Conservation (phyloP, 1,140 invertebrate species). For the Theocolax elegans region DNA sequence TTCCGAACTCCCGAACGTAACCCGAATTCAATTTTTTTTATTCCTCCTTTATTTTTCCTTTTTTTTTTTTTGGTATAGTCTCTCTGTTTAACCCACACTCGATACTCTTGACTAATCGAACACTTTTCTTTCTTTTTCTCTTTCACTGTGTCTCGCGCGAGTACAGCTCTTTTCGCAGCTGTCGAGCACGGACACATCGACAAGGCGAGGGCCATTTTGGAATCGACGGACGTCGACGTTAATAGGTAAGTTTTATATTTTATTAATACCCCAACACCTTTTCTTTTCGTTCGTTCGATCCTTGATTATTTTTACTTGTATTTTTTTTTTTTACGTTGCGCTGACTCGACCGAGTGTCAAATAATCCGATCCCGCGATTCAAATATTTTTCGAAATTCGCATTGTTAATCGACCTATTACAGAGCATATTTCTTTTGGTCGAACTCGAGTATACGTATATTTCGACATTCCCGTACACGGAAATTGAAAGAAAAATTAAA, state of each 20-base stretch:
- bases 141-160: neutral
- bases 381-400: too few species aligned
- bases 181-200: constrained; percentile 94
- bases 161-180: constrained; percentile 70
- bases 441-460: too few species aligned
- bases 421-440: too few species aligned
- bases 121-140: neutral
- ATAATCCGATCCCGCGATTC: too few species aligned
- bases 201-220: constrained; percentile 87
- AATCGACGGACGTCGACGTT: constrained; percentile 89
- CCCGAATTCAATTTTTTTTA: neutral
- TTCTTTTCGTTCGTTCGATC: neutral
- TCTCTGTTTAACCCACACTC: too few species aligned
- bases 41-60: neutral
- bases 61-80: too few species aligned
- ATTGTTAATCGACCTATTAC: too few species aligned
- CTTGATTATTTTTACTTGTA: neutral
- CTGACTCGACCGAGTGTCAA: too few species aligned
- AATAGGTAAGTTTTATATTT: constrained; percentile 80
- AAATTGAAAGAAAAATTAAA: too few species aligned
- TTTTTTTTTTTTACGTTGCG: neutral
- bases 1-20: neutral
- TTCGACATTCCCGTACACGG: too few species aligned
- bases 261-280: constrained; percentile 32
- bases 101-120: too few species aligned